Evolutionary conservation across 2,113 vertebrate genomes (phyloP), one percentile per base, ranked within the genome.

Genomic region (Aegithalos caudatus): DNA sequence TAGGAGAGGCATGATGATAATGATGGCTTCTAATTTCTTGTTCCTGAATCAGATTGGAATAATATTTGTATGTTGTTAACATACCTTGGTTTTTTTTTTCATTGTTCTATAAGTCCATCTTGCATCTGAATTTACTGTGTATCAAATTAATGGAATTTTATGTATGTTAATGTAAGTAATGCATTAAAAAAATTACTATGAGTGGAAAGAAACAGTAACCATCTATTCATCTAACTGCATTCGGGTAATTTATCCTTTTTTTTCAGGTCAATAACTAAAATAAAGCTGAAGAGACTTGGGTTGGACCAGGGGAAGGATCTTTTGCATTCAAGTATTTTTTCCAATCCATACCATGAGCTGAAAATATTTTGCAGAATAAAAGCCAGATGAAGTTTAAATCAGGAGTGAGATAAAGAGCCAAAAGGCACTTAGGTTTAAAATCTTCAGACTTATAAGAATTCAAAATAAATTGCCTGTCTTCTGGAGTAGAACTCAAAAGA

Each of bases 241-340:
- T 61, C 8, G 23, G 28, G 4, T 48, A 53, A 60, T 73, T 33
- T 66, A 44, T 66, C 6, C 2, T n/a, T 73, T 81, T 73, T 81
- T 45, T 66, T 8, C 23, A 29, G 12, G 8, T 51, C 27, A 51
- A 73, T 29, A 44, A 38, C 19, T n/a, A 66, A 86, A 81, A 51
- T 6, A 67, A 78, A 74, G 44, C 6, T 47, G 53, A 62, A 53
- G 14, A 37, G 1, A 12, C 0, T 3, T 21, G 9, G 0, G 3
- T 37, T 77, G 29, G 17, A 77, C 2, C 22, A 86, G 6, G 9
- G 22, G 4, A 71, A 62, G 12, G 4, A 64, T 19, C 2, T 45
- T 74, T 86, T 35, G 6, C 5, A 9, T 74, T 87, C 28, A 37
- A 73, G 4, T 18, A 45, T 54, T 72, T 77, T 80, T 81, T 38